Conservation (phyloP, 2,113 vertebrate species). For the Calcarius ornatus region DNA sequence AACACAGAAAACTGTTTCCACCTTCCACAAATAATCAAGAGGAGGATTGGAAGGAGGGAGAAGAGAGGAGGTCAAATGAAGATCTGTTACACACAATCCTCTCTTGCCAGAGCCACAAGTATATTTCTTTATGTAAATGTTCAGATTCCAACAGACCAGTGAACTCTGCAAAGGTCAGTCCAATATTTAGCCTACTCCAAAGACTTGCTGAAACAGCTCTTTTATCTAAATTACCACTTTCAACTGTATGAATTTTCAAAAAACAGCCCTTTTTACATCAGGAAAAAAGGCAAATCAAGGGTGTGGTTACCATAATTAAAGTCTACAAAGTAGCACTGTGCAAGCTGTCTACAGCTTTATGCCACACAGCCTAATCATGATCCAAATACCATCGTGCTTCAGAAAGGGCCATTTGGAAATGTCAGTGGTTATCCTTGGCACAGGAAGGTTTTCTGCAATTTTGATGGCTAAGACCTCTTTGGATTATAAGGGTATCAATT, state of each 20-base stretch:
- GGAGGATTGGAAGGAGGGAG: neutral
- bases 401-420: neutral
- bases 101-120: neutral
- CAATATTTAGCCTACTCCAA: neutral
- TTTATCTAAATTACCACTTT: conserved; percentile 27
- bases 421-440: neutral
- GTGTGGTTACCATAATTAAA: conserved; percentile 17
- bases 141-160: neutral
- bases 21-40: neutral
- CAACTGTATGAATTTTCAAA: neutral
- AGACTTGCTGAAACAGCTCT: conserved; percentile 43
- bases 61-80: neutral
- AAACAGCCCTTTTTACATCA: neutral
- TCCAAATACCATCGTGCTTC: neutral
- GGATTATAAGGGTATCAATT: neutral
- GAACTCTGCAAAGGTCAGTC: conserved; percentile 33
- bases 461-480: neutral
- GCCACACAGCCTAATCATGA: neutral
- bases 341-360: neutral
- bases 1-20: neutral
- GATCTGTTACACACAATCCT: neutral
- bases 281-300: neutral
- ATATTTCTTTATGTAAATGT: neutral
- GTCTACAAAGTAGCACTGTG: neutral
- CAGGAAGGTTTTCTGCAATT: neutral